Conservation (phyloP, 2,113 vertebrate genomes). For the Etheostoma spectabile region DNA sequence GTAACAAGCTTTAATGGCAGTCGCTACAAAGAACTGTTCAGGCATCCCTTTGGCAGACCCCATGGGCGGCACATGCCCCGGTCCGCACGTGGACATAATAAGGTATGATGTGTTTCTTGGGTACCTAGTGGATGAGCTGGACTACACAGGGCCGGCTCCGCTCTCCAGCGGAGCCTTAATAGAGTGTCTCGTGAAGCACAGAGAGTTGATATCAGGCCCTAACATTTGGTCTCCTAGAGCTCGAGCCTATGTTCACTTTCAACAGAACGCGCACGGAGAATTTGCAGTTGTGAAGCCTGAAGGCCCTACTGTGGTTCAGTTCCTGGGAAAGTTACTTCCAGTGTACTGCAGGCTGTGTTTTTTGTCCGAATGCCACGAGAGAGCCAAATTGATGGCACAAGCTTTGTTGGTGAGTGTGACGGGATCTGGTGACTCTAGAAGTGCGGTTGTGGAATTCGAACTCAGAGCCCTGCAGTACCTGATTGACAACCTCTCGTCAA, state of each 20-base stretch:
- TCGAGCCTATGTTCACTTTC: neutral
- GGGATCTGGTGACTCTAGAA: no score
- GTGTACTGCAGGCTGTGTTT: no score
- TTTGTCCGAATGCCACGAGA: no score
- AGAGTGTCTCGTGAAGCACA: constrained; percentile 6
- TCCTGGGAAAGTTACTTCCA: neutral
- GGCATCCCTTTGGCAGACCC: neutral
- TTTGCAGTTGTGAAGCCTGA: neutral
- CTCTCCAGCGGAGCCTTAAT: neutral
- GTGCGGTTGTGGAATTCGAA: no score
- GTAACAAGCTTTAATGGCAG: constrained; percentile 18
- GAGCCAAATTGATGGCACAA: no score
- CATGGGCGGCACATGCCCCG: neutral
- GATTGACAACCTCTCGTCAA: no score
- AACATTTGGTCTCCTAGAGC: neutral
- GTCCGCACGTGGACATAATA: neutral
- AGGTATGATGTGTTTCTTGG: neutral
- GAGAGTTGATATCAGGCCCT: neutral
- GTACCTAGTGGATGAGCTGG: neutral
- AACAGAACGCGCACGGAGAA: rapidly evolving
- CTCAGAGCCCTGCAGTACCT: no score
- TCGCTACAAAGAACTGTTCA: neutral
- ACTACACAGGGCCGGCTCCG: rapidly evolving
- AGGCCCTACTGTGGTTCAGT: rapidly evolving
- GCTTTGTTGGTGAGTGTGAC: no score